These are phyloP conservation scores for Saimiri boliviensis DNA, from an alignment of 2,113 vertebrate species.

Conservation along the genomic window DNA sequence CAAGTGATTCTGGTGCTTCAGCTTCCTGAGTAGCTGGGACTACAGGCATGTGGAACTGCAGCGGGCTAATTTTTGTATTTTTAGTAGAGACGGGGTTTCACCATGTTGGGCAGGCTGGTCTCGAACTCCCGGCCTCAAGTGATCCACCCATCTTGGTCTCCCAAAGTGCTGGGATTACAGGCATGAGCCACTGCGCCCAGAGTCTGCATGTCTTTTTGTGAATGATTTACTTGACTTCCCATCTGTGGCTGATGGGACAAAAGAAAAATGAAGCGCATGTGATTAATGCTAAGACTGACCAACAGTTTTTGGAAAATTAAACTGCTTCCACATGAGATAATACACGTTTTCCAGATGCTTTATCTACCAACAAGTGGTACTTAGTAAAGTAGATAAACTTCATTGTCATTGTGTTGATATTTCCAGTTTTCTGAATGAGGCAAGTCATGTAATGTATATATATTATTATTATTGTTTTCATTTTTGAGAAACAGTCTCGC, in stretches of 20 bases:
- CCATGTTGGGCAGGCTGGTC: too few species aligned
- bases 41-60: too few species aligned
- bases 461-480: background rate
- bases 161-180: too few species aligned
- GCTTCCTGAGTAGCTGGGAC: too few species aligned
- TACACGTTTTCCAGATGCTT: constrained; percentile 32
- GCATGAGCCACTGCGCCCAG: too few species aligned
- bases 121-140: too few species aligned
- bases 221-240: background rate
- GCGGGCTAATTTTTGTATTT: too few species aligned
- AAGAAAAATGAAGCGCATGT: background rate
- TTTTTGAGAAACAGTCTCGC: too few species aligned
- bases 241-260: background rate
- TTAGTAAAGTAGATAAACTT: constrained; percentile 14
- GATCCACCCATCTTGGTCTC: too few species aligned
- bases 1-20: too few species aligned
- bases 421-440: constrained; percentile 27
- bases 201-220: background rate
- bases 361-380: constrained; percentile 19
- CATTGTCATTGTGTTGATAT: background rate
- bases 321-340: constrained; percentile 35
- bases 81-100: too few species aligned
- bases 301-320: constrained; percentile 22
- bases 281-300: background rate
- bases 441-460: background rate